Evolutionary conservation across 1,140 invertebrate species (phyloP).

Genomic region (Atta colombica): DNA sequence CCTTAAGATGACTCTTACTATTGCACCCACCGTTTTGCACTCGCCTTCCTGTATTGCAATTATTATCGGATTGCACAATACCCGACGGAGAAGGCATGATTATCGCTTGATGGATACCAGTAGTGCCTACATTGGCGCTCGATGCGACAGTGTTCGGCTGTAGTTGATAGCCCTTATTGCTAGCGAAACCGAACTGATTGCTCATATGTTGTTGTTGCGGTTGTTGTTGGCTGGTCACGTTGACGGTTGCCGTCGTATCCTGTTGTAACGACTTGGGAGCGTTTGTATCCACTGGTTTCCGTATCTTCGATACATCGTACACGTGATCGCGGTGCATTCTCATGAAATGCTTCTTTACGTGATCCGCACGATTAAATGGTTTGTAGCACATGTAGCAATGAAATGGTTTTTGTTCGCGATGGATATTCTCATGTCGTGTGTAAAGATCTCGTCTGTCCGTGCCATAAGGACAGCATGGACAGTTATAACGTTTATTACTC

Average conservation of each 20-base stretch:
- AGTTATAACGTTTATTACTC: slow-evolving; percentile 92
- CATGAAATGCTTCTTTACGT: slow-evolving; percentile 97
- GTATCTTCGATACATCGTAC: slow-evolving; percentile 94
- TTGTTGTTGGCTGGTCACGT: slow-evolving; percentile 45
- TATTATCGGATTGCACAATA: slow-evolving; percentile 77
- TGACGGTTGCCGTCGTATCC: slow-evolving; percentile 29
- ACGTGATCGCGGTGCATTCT: slow-evolving; percentile 95
- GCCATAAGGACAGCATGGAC: slow-evolving; percentile 94
- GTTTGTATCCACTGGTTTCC: slow-evolving; percentile 83
- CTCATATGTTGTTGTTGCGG: slow-evolving; percentile 69
- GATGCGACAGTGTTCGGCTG: slow-evolving; percentile 71
- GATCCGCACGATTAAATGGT: slow-evolving; percentile 97
- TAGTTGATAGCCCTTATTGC: slow-evolving; percentile 81
- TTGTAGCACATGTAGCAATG: slow-evolving; percentile 97
- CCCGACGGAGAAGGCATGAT: slow-evolving; percentile 77
- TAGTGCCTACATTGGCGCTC: slow-evolving; percentile 3
- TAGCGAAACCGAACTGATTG: slow-evolving; percentile 78
- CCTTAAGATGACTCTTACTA: slow-evolving; percentile 84
- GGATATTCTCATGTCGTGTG: slow-evolving; percentile 98
- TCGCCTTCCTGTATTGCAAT: slow-evolving; percentile 74
- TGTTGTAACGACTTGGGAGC: slow-evolving; percentile 75
- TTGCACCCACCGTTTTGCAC: slow-evolving; percentile 83
- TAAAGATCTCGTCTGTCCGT: slow-evolving; percentile 97
- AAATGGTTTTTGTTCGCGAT: slow-evolving; percentile 97
- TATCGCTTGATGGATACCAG: slow-evolving; percentile 75